Conservation (phyloP, 2,113 vertebrate species). For the Gavialis gangeticus region DNA sequence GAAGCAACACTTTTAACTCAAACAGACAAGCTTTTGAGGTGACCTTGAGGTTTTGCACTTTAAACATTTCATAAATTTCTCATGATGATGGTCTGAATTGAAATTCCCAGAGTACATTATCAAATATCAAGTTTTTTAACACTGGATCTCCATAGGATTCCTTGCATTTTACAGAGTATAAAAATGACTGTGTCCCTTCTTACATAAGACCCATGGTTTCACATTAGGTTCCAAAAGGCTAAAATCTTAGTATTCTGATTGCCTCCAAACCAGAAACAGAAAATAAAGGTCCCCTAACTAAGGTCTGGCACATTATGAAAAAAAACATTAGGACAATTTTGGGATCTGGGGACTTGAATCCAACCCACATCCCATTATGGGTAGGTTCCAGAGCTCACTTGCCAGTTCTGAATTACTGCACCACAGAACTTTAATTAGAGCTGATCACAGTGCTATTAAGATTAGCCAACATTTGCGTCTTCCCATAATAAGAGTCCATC, state of each 20-base stretch:
- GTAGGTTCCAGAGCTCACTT: background rate
- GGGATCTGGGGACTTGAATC: background rate
- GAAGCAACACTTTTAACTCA: constrained; percentile 32
- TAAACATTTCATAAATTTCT: constrained; percentile 61
- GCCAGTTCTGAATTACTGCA: background rate
- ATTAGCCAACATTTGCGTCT: background rate
- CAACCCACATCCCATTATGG: background rate
- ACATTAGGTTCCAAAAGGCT: background rate
- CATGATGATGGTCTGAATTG: background rate
- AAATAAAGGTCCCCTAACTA: background rate
- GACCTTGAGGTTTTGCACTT: constrained; percentile 65
- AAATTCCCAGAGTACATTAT: constrained; percentile 43
- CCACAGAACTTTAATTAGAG: background rate
- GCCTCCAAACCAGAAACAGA: background rate
- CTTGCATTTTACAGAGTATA: constrained; percentile 31
- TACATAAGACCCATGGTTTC: background rate
- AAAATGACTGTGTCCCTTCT: constrained; percentile 28
- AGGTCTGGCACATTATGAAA: background rate
- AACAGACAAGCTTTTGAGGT: constrained; percentile 39
- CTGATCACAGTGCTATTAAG: background rate
- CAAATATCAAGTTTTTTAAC: constrained; percentile 22
- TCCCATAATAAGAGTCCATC: background rate
- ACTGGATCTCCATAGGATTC: background rate
- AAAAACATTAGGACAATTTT: background rate
- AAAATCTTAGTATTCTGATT: background rate